phyloP scores from a whole-genome alignment of 2,113 vertebrate species.

The Bettongia penicillata region DNA sequence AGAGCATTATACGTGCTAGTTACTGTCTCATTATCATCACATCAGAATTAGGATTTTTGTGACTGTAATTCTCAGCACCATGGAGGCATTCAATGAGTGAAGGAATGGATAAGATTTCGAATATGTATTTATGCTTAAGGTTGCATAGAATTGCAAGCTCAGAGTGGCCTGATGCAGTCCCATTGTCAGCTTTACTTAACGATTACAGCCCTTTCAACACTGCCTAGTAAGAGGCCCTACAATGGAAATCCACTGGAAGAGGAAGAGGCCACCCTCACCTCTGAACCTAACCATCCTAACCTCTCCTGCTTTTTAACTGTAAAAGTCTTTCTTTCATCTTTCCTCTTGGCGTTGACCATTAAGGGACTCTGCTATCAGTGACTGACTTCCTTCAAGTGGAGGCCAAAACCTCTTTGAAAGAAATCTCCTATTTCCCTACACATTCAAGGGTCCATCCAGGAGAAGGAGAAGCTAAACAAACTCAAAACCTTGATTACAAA shows the following conservation, averaged over 20 bases:
- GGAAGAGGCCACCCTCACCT: background rate
- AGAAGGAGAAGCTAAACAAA: background rate
- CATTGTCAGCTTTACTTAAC: background rate
- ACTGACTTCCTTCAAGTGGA: background rate
- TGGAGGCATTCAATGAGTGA: background rate
- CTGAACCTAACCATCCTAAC: background rate
- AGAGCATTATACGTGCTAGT: background rate
- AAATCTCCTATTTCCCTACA: background rate
- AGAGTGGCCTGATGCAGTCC: background rate
- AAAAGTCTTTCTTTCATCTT: background rate
- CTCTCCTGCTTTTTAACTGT: background rate
- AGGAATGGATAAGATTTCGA: background rate
- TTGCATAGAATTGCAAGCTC: background rate
- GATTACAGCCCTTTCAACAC: background rate
- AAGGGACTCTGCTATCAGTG: background rate
- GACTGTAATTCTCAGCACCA: background rate
- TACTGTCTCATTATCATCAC: background rate
- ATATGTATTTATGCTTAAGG: background rate
- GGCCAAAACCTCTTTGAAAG: background rate
- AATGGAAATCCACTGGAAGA: background rate
- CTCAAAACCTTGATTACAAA: background rate
- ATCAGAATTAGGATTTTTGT: background rate
- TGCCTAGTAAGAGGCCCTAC: background rate
- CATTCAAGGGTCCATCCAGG: conserved; percentile 9
- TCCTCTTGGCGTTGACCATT: background rate